Percentiles rank a stretch among this genome's conserved stretches.
These are phyloP conservation scores for Pseudorhombus dupliciocellatus DNA, from an alignment of 2,113 vertebrate genomes.

Conservation along the genomic window DNA sequence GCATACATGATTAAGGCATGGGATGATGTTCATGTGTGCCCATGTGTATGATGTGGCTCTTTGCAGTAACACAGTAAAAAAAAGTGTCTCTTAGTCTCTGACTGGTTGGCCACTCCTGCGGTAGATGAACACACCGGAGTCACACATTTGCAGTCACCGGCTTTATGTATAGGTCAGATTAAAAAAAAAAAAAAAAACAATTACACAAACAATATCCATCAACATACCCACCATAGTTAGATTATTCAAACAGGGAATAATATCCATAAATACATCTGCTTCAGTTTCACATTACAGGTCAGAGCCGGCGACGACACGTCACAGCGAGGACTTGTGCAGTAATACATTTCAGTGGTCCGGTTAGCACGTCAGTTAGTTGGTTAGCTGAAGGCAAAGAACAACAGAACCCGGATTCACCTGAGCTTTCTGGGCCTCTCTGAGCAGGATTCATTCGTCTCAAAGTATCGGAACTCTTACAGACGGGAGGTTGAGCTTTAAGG, in stretches of 20 bases:
- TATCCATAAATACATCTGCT: constrained; percentile 57
- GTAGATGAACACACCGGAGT: not conserved
- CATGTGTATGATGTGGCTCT: too few species aligned
- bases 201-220: constrained; percentile 56
- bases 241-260: constrained; percentile 38
- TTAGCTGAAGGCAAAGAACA: constrained; percentile 32
- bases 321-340: constrained; percentile 44
- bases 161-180: constrained; percentile 62
- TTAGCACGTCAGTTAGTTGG: constrained; percentile 41
- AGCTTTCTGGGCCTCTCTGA: constrained; percentile 28
- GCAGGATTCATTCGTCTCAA: not conserved
- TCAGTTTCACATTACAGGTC: constrained; percentile 47
- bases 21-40: too few species aligned
- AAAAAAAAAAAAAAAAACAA: constrained; percentile 62
- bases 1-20: too few species aligned
- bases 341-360: constrained; percentile 70
- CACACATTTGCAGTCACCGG: constrained; percentile 45
- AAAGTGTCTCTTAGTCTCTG: too few species aligned
- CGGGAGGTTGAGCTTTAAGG: not conserved
- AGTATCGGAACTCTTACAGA: constrained; percentile 9
- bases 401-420: constrained; percentile 41
- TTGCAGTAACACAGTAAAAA: too few species aligned
- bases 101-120: too few species aligned
- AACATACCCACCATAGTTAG: constrained; percentile 44
- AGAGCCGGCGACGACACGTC: constrained; percentile 43